These are phyloP conservation scores for Blomia tropicalis DNA, from an alignment of 2,888 invertebrate genomes.

Conservation along the genomic window DNA sequence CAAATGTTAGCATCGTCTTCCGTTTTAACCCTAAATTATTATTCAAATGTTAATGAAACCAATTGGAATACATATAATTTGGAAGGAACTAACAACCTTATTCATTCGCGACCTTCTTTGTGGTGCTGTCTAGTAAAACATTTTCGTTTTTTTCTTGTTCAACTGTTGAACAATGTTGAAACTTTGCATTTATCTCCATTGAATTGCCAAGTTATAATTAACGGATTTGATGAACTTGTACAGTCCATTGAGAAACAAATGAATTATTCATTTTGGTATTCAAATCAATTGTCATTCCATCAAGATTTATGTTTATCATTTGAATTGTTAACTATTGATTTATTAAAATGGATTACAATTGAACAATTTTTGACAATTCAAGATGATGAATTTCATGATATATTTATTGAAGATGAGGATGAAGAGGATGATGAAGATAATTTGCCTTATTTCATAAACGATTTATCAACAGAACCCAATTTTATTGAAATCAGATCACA, in stretches of 20 bases:
- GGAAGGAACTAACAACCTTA: not conserved
- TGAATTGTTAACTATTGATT: not conserved
- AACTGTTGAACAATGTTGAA: too few relatives aligned
- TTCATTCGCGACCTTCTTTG: not conserved
- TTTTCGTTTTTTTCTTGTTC: too few relatives aligned
- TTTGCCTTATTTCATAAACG: not conserved
- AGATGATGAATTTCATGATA: not conserved
- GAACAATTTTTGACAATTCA: not conserved
- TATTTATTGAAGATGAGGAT: not conserved
- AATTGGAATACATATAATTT: not conserved
- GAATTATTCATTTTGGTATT: not conserved
- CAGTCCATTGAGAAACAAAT: not conserved
- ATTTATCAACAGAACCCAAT: not conserved
- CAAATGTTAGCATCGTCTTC: not conserved
- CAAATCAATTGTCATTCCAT: not conserved
- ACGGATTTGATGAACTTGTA: not conserved
- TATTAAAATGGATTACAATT: not conserved
- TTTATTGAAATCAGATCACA: not conserved
- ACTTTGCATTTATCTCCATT: not conserved
- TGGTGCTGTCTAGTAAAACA: too few relatives aligned
- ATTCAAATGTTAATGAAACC: not conserved
- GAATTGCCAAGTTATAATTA: not conserved
- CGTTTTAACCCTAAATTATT: not conserved
- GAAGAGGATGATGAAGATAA: not conserved
- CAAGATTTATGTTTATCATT: not conserved